These are phyloP conservation scores for Dasyurus viverrinus DNA, from an alignment of 2,113 vertebrate species.

Conservation along the genomic window DNA sequence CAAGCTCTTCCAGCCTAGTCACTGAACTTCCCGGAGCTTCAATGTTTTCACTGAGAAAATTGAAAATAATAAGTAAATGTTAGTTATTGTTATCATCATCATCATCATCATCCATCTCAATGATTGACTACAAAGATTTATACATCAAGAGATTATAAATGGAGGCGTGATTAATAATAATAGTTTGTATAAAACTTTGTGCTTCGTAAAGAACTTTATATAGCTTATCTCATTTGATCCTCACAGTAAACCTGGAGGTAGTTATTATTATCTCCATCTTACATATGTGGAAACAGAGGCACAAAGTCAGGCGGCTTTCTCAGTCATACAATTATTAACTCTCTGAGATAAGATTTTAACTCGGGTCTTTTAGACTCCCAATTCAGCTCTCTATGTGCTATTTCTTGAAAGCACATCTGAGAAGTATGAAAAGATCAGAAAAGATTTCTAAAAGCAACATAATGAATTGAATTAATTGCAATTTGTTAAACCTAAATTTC, in stretches of 20 bases:
- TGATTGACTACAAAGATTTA: background rate
- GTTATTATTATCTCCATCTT: background rate
- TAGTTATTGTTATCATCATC: too few relatives aligned
- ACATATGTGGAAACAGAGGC: background rate
- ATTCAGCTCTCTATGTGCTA: background rate
- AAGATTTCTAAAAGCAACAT: background rate
- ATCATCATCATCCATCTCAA: background rate
- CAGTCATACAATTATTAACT: background rate
- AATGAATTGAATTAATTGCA: background rate
- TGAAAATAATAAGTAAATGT: background rate
- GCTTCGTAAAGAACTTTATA: background rate
- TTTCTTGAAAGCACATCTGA: background rate
- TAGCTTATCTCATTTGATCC: background rate
- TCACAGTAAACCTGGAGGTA: background rate
- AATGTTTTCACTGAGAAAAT: background rate
- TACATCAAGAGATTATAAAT: background rate
- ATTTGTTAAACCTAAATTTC: too few relatives aligned
- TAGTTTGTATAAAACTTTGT: background rate
- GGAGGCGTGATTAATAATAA: background rate
- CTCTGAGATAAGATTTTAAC: too few relatives aligned
- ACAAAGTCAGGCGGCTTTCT: background rate
- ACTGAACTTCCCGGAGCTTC: background rate
- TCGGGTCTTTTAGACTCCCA: background rate
- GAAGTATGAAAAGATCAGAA: background rate
- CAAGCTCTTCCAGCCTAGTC: background rate